A percentile compares a stretch with the other conserved stretches of the same genome.
Conservation (phyloP, 2,888 invertebrate species). For the Dusona sp. region DNA sequence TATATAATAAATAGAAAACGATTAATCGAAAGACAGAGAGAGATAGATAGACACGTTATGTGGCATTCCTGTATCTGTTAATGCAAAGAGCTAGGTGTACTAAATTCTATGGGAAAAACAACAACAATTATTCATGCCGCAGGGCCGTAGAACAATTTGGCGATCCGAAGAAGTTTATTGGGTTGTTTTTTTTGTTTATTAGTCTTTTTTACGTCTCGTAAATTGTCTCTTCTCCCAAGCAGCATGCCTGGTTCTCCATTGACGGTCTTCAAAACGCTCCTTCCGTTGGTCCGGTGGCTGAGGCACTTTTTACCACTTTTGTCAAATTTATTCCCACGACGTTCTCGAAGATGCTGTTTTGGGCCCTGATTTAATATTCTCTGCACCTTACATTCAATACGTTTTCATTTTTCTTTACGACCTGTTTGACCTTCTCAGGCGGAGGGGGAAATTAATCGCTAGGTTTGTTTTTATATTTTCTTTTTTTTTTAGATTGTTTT, state of each 20-base stretch:
- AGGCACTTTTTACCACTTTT: neutral
- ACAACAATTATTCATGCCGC: constrained; percentile 84
- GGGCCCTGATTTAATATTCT: constrained; percentile 11
- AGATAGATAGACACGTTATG: constrained; percentile 74
- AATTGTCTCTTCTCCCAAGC: constrained; percentile 5
- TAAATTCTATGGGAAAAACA: constrained; percentile 83
- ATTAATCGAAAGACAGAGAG: constrained; percentile 66
- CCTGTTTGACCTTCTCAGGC: neutral
- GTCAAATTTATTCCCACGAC: constrained; percentile 19
- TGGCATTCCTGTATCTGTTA: constrained; percentile 84
- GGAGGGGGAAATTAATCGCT: constrained; percentile 11
- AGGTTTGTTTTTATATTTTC: constrained; percentile 30
- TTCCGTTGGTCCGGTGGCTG: constrained; percentile 19
- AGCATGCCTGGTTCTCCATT: constrained; percentile 19
- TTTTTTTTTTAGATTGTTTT: constrained; percentile 58
- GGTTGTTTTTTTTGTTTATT: constrained; percentile 35
- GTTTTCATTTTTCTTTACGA: constrained; percentile 17
- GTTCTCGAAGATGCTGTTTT: constrained; percentile 7
- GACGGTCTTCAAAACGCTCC: constrained; percentile 38
- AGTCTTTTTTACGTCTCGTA: constrained; percentile 31
- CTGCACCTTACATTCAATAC: constrained; percentile 28
- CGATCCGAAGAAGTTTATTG: constrained; percentile 7
- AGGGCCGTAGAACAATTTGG: constrained; percentile 76
- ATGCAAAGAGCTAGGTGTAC: constrained; percentile 83
- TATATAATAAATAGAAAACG: constrained; percentile 55